These are phyloP conservation scores for Syngnathus floridae DNA, from an alignment of 2,113 vertebrate genomes.

Conservation along the genomic window DNA sequence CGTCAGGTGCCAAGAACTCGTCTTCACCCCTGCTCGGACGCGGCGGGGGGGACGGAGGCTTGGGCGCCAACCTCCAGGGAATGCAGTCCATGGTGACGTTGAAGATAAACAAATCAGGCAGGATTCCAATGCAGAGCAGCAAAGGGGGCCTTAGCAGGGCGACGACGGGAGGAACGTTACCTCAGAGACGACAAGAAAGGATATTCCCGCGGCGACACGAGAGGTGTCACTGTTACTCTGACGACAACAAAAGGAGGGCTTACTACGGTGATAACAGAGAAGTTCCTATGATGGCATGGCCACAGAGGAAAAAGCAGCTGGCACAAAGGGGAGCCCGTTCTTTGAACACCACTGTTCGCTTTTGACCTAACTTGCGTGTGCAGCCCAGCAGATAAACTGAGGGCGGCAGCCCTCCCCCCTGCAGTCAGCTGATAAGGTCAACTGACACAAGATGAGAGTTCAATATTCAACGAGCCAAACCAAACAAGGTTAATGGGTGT, in stretches of 20 bases:
- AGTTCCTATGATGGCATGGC: no score
- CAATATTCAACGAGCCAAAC: neutral
- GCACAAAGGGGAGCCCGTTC: neutral
- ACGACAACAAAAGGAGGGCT: no score
- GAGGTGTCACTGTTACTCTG: no score
- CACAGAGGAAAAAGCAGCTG: no score
- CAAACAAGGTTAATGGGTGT: no score
- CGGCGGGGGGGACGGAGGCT: constrained; percentile 61
- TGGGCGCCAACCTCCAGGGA: constrained; percentile 63
- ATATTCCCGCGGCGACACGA: no score
- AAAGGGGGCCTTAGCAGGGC: neutral
- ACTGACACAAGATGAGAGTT: neutral
- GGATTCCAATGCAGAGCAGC: constrained; percentile 11
- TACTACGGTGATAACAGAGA: neutral
- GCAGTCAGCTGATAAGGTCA: constrained; percentile 15
- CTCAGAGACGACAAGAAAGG: neutral
- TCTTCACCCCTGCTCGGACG: constrained; percentile 18
- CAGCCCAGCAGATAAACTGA: neutral
- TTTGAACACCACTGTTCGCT: neutral
- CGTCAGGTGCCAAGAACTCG: neutral
- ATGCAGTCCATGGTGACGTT: constrained; percentile 50
- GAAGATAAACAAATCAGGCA: neutral
- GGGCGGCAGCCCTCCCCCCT: constrained; percentile 1
- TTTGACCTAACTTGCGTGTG: neutral
- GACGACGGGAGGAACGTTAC: neutral